Percentiles rank a stretch among this genome's conserved stretches.
These are phyloP conservation scores for Meloidogyne floridensis DNA, from an alignment of 1,140 invertebrate genomes.

Conservation along the genomic window DNA sequence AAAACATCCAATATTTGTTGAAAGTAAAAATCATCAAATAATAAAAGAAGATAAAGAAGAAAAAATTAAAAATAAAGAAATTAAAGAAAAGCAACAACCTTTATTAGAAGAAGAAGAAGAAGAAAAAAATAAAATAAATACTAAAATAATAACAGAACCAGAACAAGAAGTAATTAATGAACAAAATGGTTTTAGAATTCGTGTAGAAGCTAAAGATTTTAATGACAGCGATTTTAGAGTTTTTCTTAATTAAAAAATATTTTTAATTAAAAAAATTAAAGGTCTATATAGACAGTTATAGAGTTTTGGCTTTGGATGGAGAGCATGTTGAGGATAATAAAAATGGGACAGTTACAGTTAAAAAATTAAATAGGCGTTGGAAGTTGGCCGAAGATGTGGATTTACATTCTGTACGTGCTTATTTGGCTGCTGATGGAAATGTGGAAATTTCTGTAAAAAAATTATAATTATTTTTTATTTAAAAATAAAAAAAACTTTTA, in stretches of 20 bases:
- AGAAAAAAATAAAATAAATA: background rate
- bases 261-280: background rate
- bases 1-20: constrained; percentile 1
- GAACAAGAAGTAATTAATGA: constrained; percentile 21
- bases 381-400: constrained; percentile 18
- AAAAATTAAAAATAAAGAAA: background rate
- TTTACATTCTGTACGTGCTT: constrained; percentile 11
- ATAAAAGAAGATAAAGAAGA: background rate
- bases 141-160: background rate
- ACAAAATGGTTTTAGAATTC: constrained; percentile 8
- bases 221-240: constrained; percentile 15
- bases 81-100: background rate
- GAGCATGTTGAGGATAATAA: constrained; percentile 16
- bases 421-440: constrained; percentile 8
- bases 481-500: background rate
- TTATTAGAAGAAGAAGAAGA: background rate
- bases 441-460: constrained; percentile 18
- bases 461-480: no score
- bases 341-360: constrained; percentile 5
- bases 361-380: constrained; percentile 22
- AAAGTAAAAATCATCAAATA: background rate
- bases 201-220: constrained; percentile 18
- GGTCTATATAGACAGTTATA: constrained; percentile 14
- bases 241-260: background rate
- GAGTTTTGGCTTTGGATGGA: constrained; percentile 20